Evolutionary conservation across 2,113 vertebrate species (phyloP), one percentile per base, ranked within the genome.

Genomic region (Prinia subflava): DNA sequence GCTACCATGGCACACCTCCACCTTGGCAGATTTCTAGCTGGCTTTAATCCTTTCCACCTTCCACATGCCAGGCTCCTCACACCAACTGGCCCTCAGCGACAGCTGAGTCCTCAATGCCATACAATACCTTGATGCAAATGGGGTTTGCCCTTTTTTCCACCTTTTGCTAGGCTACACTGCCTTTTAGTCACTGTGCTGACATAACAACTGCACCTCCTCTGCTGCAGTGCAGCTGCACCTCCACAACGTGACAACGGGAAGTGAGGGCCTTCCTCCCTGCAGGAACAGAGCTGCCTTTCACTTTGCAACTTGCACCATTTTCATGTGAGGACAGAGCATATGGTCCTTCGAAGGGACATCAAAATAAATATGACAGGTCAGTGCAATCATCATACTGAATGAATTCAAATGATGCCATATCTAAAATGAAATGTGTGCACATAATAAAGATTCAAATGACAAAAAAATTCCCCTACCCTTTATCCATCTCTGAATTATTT

Each of bases 301-400:
- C 42, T 68, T 53, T 92, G 67, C 76, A 80, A 87, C 92, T 63
- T 64, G 89, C 81, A 86, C 80, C 87, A 79, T 75, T 79, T 68
- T 59, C 69, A 49, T 12, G 56, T 2, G 23, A 94, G 92, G 86
- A 94, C 71, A 33, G 92, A 96, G 90, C 97, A 96, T 96, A 97
- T 96, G 92, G 94, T 96, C 91, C 82, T 96, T 93, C 44, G 6
- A 94, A 95, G 80, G 88, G 91, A 95, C 76, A 89, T 95, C 96
- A 93, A 89, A 93, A 95, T 92, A 96, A 95, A 92, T 97, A 91
- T 65, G 94, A 95, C 95, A 96, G 94, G 96, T 94, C 93, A 96
- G 87, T 88, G 84, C 90, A 93, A 87, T 81, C 90, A 95, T 89
- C 87, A 68, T 55, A 80, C 89, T 3, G 41, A 97, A 95, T 83